A percentile compares a stretch with the other conserved stretches of the same genome.
phyloP scores from a whole-genome alignment of 2,113 vertebrate genomes.

The Rhabdornis inornatus region DNA sequence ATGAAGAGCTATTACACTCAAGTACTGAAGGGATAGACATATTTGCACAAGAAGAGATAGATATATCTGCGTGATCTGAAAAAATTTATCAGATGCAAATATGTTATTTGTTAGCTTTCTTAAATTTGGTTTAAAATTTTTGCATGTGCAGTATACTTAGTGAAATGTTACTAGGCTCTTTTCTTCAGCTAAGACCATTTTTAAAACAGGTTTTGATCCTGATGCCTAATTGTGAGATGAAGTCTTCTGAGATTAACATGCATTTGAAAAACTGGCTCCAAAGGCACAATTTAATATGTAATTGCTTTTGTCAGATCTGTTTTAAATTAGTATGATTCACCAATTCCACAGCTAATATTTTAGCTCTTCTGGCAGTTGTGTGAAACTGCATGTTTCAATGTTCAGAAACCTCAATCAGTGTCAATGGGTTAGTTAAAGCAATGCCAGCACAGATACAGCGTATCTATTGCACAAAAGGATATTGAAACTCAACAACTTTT shows the following conservation, averaged over 20 bases:
- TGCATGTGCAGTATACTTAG: not conserved
- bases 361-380: not conserved
- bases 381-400: not conserved
- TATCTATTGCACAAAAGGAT: not conserved
- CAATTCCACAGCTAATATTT: not conserved
- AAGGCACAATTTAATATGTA: not conserved
- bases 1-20: not conserved
- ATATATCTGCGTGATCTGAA: not conserved
- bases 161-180: not conserved
- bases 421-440: not conserved
- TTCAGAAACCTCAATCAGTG: not conserved
- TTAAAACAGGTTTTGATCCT: not conserved
- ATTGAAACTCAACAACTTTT: fast-evolving
- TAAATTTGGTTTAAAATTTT: not conserved
- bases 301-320: not conserved
- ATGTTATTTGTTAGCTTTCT: not conserved
- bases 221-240: not conserved
- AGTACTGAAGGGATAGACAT: not conserved
- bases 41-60: not conserved
- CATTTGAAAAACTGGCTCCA: not conserved
- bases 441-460: not conserved
- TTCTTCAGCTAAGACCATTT: not conserved
- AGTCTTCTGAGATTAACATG: not conserved
- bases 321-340: not conserved
- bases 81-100: not conserved